A percentile compares a stretch with the other conserved stretches of the same genome.
Conservation (phyloP, 2,113 vertebrate genomes). For the Ageneiosus marmoratus region DNA sequence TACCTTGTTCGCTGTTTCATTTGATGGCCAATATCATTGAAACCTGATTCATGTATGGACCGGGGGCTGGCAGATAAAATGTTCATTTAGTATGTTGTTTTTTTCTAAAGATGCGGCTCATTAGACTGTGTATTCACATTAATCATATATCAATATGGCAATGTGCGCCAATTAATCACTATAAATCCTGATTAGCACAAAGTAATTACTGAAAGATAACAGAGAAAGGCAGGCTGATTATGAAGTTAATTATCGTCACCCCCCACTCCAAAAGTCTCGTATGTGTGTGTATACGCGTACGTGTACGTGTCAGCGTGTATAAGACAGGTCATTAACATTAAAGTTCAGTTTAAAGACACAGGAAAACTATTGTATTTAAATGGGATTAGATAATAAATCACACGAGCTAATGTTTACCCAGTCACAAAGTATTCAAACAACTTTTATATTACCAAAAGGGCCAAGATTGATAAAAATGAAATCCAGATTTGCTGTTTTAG, state of each 20-base stretch:
- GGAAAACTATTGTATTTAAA: slow-evolving; percentile 14
- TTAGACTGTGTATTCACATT: slow-evolving; percentile 58
- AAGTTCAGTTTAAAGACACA: not conserved
- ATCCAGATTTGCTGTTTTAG: not conserved
- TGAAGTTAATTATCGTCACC: slow-evolving; percentile 70
- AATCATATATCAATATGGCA: slow-evolving; percentile 52
- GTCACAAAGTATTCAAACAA: slow-evolving; percentile 25
- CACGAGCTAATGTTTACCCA: slow-evolving; percentile 53
- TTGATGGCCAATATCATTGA: not conserved
- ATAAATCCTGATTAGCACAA: slow-evolving; percentile 63
- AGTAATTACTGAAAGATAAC: slow-evolving; percentile 69
- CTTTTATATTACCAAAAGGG: not conserved
- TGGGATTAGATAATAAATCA: slow-evolving; percentile 31
- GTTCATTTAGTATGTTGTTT: not conserved
- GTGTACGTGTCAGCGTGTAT: slow-evolving; percentile 38
- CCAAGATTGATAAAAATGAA: not conserved
- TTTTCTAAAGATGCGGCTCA: slow-evolving; percentile 20
- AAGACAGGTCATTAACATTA: not conserved
- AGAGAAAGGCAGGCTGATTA: slow-evolving; percentile 58
- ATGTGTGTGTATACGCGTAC: slow-evolving; percentile 34
- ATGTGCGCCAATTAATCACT: slow-evolving; percentile 63
- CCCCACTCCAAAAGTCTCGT: slow-evolving; percentile 25
- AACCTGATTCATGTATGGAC: slow-evolving; percentile 5
- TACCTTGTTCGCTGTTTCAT: not conserved
- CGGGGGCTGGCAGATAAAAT: slow-evolving; percentile 29